phyloP scores from a whole-genome alignment of 23 tunicate species.

The Halocynthia aurantium region DNA sequence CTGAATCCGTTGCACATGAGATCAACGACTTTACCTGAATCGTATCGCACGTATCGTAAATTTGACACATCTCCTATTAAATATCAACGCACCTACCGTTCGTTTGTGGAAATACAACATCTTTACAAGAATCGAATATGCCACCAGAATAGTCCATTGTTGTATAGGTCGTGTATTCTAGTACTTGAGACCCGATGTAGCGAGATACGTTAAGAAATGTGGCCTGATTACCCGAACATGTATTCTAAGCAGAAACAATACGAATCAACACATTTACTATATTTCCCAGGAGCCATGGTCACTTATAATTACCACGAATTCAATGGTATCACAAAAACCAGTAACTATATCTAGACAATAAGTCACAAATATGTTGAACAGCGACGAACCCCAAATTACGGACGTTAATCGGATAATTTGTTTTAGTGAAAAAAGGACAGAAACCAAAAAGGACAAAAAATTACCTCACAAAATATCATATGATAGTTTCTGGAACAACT shows the following conservation, averaged over 20 bases:
- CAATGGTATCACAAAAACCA: too few species aligned
- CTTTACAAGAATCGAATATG: conserved; percentile 68
- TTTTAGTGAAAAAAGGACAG: neutral
- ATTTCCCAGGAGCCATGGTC: neutral
- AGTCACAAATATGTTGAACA: too few species aligned
- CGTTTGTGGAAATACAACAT: conserved; percentile 92
- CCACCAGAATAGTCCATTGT: conserved; percentile 28
- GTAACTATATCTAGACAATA: too few species aligned
- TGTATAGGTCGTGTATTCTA: conserved; percentile 36
- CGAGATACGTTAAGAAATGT: conserved; percentile 60
- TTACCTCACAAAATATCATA: conserved; percentile 64
- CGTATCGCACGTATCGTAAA: too few species aligned
- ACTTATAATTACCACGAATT: too few species aligned
- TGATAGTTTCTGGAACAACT: conserved; percentile 69
- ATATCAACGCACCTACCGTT: conserved; percentile 50
- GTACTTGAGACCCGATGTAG: conserved; percentile 5
- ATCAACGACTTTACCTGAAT: conserved; percentile 65
- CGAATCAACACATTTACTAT: neutral
- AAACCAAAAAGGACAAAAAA: neutral
- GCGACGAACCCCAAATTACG: too few species aligned
- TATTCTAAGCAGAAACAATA: conserved; percentile 34
- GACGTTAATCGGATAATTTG: too few species aligned
- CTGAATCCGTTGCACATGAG: conserved; percentile 83
- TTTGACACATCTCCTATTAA: neutral
- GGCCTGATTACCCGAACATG: conserved; percentile 87